These are phyloP conservation scores for Drosophila robusta DNA, from an alignment of 2,888 invertebrate species.

Conservation along the genomic window DNA sequence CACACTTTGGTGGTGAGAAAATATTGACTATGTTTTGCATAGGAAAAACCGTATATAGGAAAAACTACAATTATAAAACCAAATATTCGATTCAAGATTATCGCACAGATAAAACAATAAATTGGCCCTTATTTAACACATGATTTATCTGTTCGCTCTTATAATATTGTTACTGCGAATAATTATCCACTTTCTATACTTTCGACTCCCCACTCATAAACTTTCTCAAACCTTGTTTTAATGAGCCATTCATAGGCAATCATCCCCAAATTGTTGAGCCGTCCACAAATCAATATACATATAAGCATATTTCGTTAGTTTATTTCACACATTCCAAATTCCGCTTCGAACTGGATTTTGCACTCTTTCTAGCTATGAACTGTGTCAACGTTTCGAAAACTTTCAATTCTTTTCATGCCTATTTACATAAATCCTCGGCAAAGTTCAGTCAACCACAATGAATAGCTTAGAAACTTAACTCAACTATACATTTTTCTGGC, in stretches of 20 bases:
- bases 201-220: not conserved
- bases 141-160: too few species aligned
- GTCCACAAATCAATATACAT: conserved; percentile 25
- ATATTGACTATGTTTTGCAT: not conserved
- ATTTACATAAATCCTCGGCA: conserved; percentile 36
- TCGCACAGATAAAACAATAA: not conserved
- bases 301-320: conserved; percentile 38
- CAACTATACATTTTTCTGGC: not conserved
- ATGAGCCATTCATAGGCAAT: conserved; percentile 35
- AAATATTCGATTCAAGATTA: too few species aligned
- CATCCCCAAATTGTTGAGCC: not conserved
- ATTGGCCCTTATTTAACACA: too few species aligned
- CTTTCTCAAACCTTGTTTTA: conserved; percentile 5
- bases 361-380: conserved; percentile 37
- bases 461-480: conserved; percentile 18
- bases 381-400: conserved; percentile 57
- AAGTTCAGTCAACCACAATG: conserved; percentile 22
- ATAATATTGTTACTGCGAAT: not conserved
- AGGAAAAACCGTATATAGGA: not conserved
- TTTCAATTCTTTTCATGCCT: conserved; percentile 58
- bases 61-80: too few species aligned
- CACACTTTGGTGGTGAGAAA: not conserved
- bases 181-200: conserved; percentile 16
- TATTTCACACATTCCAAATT: conserved; percentile 36
- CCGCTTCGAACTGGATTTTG: conserved; percentile 21